Conservation (phyloP, 2,113 vertebrate genomes). For the mouse (Mus musculus) region GRCm39 chr6:50570001-50570500, state of each 20-base stretch:
- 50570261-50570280: neutral
- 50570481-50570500: neutral
- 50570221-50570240: neutral
- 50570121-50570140: neutral
- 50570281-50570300: neutral
- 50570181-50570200: neutral
- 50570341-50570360: neutral
- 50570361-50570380: neutral
- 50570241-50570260: neutral
- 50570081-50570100: neutral
- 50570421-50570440: neutral
- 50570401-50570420: constrained; percentile 10
- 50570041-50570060: constrained; percentile 33
- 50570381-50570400: neutral
- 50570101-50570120: neutral
- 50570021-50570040: neutral
- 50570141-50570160: constrained; percentile 23
- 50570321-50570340: neutral
- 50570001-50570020: neutral
- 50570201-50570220: neutral
- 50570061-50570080: constrained; percentile 24
- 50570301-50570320: neutral
- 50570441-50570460: neutral
- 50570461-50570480: neutral
- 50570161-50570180: neutral